Percentiles rank a stretch among this genome's conserved stretches.
These are phyloP conservation scores for Lathamus discolor DNA, from an alignment of 2,113 vertebrate genomes.

Conservation along the genomic window DNA sequence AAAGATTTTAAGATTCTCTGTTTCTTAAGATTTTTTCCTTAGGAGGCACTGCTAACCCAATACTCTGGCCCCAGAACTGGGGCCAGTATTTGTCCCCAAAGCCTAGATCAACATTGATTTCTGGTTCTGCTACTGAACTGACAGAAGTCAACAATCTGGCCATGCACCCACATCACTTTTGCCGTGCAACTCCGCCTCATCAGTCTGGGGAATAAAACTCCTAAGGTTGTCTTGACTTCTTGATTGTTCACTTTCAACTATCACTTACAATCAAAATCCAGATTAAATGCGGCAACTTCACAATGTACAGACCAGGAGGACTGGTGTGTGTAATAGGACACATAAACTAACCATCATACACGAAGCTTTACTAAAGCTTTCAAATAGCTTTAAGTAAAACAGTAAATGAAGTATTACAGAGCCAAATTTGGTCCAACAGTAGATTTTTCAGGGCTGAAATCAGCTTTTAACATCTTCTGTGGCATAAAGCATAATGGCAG, in stretches of 20 bases:
- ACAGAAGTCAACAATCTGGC: not conserved
- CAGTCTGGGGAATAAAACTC: not conserved
- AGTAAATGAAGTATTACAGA: not conserved
- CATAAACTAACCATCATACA: not conserved
- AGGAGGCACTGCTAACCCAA: not conserved
- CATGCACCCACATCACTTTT: not conserved
- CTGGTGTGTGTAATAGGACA: not conserved
- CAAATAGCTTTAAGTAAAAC: not conserved
- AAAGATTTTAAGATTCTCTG: not conserved
- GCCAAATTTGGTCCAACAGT: not conserved
- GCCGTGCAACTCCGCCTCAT: not conserved
- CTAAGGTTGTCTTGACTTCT: not conserved
- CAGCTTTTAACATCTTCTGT: not conserved
- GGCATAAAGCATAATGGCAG: not conserved
- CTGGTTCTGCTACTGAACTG: not conserved
- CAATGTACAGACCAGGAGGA: not conserved
- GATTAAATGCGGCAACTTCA: not conserved
- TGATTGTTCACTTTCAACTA: not conserved
- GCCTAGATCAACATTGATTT: not conserved
- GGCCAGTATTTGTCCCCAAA: not conserved
- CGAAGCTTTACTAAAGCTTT: not conserved
- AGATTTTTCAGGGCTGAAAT: not conserved
- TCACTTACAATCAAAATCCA: not conserved
- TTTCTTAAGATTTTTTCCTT: not conserved
- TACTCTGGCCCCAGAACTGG: not conserved